Base-by-base conservation (phyloP, 2,797 vertebrate genomes). In the Tauraco hartlaubi region DNA sequence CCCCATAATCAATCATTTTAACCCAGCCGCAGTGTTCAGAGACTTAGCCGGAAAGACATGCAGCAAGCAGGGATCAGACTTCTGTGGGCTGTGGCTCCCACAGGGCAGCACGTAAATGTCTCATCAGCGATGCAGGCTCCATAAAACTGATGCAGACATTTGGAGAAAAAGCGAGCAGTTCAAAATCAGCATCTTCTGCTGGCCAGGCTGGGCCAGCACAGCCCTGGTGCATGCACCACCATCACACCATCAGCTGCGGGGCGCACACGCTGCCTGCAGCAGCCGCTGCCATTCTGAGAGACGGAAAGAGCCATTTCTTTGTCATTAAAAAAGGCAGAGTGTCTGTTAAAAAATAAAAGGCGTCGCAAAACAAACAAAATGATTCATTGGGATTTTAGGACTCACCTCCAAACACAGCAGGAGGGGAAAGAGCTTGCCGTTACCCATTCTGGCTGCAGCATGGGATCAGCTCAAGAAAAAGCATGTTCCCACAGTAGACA, bases 301-400 rank as follows among this genome's bases (percentile, higher is more conserved):
- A 74, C 64, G 67, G 74, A 96, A 89, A 75, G 74, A 82, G 91
- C 15, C 63, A 77, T 84, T 92, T 85, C 88, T 96, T 96, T 95
- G 93, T 90, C 90, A 49, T 85, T 90, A 88, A 92, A 97, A 95
- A 97, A 95, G 88, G 67, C 85, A 82, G 28, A 95, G 71, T 74
- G 85, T 90, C 94, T 88, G 62, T 84, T 91, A 85, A 92, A 95
- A 95, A 96, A 95, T 83, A 92, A 94, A 96, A 93, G 80, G 59
- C 59, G 0, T 59, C 80, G 56, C 93, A 92, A 94, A 94, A 73
- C 89, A 96, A 96, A 94, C 82, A 94, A 76, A 95, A 94, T 69
- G 69, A 94, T 91, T 96, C 92, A 96, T 79, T 94, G 85, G 85
- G 76, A 96, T 94, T 96, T 97, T 94, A 96, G 85, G 90, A 95